phyloP scores from a whole-genome alignment of 2,797 vertebrate species.

The Pagetopsis macropterus region DNA sequence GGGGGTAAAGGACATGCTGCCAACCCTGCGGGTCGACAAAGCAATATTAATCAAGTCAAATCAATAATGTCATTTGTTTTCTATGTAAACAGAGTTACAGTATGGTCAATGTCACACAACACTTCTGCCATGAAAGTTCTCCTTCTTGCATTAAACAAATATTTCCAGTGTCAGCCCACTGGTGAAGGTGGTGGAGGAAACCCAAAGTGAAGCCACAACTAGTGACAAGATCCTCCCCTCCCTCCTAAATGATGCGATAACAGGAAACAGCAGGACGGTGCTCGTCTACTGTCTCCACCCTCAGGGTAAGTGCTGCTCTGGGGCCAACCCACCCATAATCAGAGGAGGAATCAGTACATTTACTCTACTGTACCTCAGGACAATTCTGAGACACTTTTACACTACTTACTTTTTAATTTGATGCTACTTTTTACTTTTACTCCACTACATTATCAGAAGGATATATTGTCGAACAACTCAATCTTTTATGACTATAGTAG shows the following conservation, averaged over 20 bases:
- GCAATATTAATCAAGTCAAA: neutral
- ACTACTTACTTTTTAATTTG: too few species aligned
- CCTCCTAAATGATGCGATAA: constrained; percentile 78
- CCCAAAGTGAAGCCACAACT: constrained; percentile 36
- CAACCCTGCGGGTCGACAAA: neutral
- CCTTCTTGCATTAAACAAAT: neutral
- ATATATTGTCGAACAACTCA: too few species aligned
- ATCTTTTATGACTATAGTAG: too few species aligned
- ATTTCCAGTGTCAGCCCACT: constrained; percentile 72
- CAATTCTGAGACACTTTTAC: too few species aligned
- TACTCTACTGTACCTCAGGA: too few species aligned
- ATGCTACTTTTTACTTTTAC: too few species aligned
- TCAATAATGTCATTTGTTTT: constrained; percentile 6
- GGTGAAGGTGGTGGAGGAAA: constrained; percentile 65
- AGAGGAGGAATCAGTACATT: too few species aligned
- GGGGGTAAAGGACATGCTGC: too few species aligned
- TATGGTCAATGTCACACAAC: neutral
- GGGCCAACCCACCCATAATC: neutral
- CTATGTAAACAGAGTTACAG: neutral
- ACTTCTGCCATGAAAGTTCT: neutral
- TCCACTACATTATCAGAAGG: too few species aligned
- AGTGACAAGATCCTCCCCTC: constrained; percentile 70
- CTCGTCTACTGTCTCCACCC: constrained; percentile 84
- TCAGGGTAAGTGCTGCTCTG: constrained; percentile 74
- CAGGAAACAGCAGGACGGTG: constrained; percentile 81